Conservation (phyloP, 2,888 invertebrate genomes). For the Theristus sp. region DNA sequence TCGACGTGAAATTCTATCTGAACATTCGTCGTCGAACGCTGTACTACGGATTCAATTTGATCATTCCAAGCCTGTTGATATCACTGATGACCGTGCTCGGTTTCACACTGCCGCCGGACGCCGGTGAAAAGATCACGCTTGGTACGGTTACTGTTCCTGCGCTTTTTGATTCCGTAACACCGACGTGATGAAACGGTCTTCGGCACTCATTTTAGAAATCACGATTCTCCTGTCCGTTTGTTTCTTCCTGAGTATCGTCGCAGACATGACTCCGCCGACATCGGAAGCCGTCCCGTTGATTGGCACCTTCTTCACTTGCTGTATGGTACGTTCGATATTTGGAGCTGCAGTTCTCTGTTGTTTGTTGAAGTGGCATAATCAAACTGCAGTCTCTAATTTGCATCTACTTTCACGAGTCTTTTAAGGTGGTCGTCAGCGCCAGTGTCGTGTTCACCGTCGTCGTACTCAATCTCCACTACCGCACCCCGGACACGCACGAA, state of each 20-base stretch:
- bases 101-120: conserved; percentile 93
- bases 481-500: conserved; percentile 8
- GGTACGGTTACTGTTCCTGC: conserved; percentile 45
- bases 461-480: conserved; percentile 27
- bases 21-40: conserved; percentile 85
- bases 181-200: too few relatives aligned
- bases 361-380: too few relatives aligned
- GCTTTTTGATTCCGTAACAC: too few relatives aligned
- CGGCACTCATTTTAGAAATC: conserved; percentile 20
- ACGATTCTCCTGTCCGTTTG: conserved; percentile 58
- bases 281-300: conserved; percentile 21
- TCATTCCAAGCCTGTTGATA: conserved; percentile 93
- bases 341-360: too few relatives aligned
- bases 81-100: conserved; percentile 95
- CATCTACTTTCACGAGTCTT: not conserved
- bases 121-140: conserved; percentile 91
- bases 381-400: too few relatives aligned
- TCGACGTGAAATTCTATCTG: conserved; percentile 88
- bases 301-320: conserved; percentile 25
- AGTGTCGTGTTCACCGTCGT: conserved; percentile 28
- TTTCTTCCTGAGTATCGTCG: conserved; percentile 90
- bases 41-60: conserved; percentile 97
- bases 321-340: conserved; percentile 17
- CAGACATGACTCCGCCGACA: conserved; percentile 68
- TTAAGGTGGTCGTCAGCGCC: conserved; percentile 18